Base-by-base conservation (phyloP, 2,888 invertebrate species). In the Diplazon laetatorius region DNA sequence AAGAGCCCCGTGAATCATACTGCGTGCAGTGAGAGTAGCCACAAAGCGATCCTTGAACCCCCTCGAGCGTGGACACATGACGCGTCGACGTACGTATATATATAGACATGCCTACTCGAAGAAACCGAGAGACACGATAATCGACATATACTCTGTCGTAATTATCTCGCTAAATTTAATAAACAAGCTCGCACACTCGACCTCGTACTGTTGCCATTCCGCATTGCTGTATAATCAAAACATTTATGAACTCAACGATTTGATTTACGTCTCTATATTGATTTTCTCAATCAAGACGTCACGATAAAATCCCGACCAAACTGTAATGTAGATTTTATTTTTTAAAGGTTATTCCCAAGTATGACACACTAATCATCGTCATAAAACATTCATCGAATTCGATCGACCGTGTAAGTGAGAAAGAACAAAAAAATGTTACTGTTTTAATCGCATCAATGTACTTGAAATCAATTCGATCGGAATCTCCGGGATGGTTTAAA, bases 31-130 rank as follows among this genome's bases (percentile, higher is more conserved):
- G 37, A 59, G 14, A 48, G 37, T 66, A 63, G 44, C 18, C 59
- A 22, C 73, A 30, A 66, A 25, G 39, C 70, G 81, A 82, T 78
- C 72, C 70, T 68, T 78, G 69, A 80, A 80, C 77, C 71, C 76
- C 70, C 65, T 42, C 52, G 69, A 74, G 65, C 78, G 70, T 70
- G 70, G 78, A 78, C 70, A 74, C 65, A 74, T 74, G 74, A 78
- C 74, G 70, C 44, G 14, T 30, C 8, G 25, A 44, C 59, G 46
- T 65, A 66, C 70, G 50, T 30, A 18, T 30, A 18, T 63, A 16
- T n/a, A 8, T 25, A 16, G 16, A 9, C 30, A 14, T 12, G 25
- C 4, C 5, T n/a, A 48, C n/a, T 59, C 14, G 35, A 12, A 46
- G 70, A 70, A 63, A 73, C 35, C 25, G 52, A 44, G 78, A 70